phyloP scores from a whole-genome alignment of 2,797 vertebrate genomes.

The Enteromius thamalakanensis region DNA sequence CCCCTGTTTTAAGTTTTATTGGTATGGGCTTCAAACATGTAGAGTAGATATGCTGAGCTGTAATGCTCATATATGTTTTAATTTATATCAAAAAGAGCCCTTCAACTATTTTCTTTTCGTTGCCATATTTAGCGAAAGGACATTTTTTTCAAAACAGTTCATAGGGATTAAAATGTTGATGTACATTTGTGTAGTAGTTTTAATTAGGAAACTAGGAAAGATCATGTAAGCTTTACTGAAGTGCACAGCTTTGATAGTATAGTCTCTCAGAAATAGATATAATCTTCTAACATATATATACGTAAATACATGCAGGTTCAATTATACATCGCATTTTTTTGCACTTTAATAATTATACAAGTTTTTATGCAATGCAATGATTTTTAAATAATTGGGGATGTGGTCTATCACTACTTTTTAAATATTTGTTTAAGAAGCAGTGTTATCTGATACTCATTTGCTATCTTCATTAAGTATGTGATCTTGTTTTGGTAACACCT shows the following conservation, averaged over 20 bases:
- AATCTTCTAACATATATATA: background rate
- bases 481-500: slow-evolving; percentile 7
- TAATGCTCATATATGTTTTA: background rate
- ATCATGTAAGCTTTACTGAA: background rate
- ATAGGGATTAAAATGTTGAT: background rate
- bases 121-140: background rate
- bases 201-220: background rate
- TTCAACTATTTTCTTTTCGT: background rate
- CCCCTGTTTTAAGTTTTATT: background rate
- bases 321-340: background rate
- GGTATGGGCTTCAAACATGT: background rate
- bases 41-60: background rate
- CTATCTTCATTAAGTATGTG: background rate
- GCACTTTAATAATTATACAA: background rate
- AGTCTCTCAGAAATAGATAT: background rate
- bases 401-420: background rate
- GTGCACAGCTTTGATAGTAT: background rate
- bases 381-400: background rate
- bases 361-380: background rate
- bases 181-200: background rate
- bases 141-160: background rate
- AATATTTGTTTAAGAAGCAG: background rate
- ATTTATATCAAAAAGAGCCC: background rate
- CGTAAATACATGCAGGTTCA: background rate
- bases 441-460: slow-evolving; percentile 1